phyloP scores from a whole-genome alignment of 1,140 invertebrate genomes.

The Cotesia glomerata region DNA sequence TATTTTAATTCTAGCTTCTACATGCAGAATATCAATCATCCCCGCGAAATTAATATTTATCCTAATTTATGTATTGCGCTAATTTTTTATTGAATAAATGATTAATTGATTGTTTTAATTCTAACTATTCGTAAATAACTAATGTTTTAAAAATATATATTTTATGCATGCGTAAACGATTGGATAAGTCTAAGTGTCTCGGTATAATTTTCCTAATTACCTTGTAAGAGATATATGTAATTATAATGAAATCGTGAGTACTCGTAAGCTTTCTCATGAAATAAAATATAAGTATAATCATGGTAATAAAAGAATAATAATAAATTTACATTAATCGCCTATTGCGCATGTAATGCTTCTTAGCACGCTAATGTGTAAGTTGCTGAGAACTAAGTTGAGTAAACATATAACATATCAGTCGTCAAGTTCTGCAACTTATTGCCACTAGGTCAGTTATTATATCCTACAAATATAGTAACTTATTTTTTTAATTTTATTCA shows the following conservation, averaged over 20 bases:
- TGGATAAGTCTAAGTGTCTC: not conserved
- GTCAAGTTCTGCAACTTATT: slow-evolving; percentile 5
- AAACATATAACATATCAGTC: not conserved
- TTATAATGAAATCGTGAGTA: slow-evolving; percentile 18
- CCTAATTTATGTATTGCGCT: too few species aligned
- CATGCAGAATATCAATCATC: too few species aligned
- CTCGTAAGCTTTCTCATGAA: not conserved
- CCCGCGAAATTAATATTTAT: too few species aligned
- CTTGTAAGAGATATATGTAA: slow-evolving; percentile 12
- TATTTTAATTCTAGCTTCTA: too few species aligned
- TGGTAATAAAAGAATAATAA: slow-evolving; percentile 18
- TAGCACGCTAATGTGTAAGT: not conserved
- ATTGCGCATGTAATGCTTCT: slow-evolving; percentile 12
- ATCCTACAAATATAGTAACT: not conserved
- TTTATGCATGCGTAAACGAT: not conserved
- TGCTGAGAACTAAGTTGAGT: not conserved
- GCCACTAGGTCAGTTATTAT: slow-evolving; percentile 5
- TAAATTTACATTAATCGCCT: slow-evolving; percentile 1
- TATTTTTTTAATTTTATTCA: not conserved
- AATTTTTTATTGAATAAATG: too few species aligned
- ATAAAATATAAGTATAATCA: slow-evolving; percentile 1
- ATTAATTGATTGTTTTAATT: too few species aligned
- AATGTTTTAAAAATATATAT: too few species aligned
- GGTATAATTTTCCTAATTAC: slow-evolving; percentile 11
- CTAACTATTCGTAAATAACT: too few species aligned